phyloP scores from a whole-genome alignment of 2,888 invertebrate genomes.

The Anagyrus pseudococci region DNA sequence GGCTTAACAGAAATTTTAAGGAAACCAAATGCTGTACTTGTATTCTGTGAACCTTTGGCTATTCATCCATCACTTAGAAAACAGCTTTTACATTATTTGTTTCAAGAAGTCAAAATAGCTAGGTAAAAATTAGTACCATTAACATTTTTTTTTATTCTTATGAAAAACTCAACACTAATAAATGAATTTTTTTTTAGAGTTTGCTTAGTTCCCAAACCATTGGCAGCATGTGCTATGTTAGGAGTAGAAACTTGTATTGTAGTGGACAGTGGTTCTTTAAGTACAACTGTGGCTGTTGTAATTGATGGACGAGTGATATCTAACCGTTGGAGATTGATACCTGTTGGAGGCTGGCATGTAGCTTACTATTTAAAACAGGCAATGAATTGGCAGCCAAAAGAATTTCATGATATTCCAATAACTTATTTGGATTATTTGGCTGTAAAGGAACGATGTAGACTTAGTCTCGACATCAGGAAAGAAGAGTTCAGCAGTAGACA shows the following conservation, averaged over 20 bases:
- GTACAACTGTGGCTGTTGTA: slow-evolving; percentile 61
- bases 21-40: slow-evolving; percentile 58
- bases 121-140: slow-evolving; percentile 48
- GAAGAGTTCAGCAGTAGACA: slow-evolving; percentile 50
- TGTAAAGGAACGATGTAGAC: slow-evolving; percentile 59
- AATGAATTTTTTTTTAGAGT: slow-evolving; percentile 55
- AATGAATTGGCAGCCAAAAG: slow-evolving; percentile 59
- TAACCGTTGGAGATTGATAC: slow-evolving; percentile 56
- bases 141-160: slow-evolving; percentile 4
- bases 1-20: slow-evolving; percentile 54
- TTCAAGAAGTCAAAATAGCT: slow-evolving; percentile 60
- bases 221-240: slow-evolving; percentile 59
- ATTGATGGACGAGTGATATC: slow-evolving; percentile 59
- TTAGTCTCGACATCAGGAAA: slow-evolving; percentile 58
- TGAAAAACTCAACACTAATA: neutral
- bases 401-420: slow-evolving; percentile 58
- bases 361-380: slow-evolving; percentile 60
- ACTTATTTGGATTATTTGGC: slow-evolving; percentile 58
- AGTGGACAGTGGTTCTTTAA: slow-evolving; percentile 61
- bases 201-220: slow-evolving; percentile 60
- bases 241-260: slow-evolving; percentile 61
- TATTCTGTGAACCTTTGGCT: slow-evolving; percentile 60
- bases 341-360: slow-evolving; percentile 62
- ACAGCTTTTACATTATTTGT: slow-evolving; percentile 59
- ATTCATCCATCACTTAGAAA: slow-evolving; percentile 58